Conservation (phyloP, 2,888 invertebrate genomes). For the Amiota mariae region DNA sequence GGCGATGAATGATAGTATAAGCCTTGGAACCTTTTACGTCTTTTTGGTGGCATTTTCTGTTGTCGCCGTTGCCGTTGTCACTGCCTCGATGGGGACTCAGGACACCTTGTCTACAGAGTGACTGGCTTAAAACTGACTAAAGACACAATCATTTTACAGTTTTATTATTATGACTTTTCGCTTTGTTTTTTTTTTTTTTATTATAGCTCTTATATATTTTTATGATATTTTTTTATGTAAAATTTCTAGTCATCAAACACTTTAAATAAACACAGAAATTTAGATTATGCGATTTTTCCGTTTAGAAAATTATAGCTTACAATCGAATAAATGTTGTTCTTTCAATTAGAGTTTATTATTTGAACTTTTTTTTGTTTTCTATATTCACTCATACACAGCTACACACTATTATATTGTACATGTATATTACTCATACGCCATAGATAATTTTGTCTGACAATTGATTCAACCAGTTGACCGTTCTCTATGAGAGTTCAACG, state of each 20-base stretch:
- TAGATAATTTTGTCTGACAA: background rate
- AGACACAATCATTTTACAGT: background rate
- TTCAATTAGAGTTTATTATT: background rate
- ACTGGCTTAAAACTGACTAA: slow-evolving; percentile 5
- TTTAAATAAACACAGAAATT: too few species aligned
- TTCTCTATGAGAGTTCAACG: slow-evolving; percentile 53
- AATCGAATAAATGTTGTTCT: background rate
- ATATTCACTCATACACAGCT: background rate
- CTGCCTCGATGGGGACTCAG: background rate
- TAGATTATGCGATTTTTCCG: background rate
- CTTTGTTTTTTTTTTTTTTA: background rate
- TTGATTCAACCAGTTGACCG: slow-evolving; percentile 40
- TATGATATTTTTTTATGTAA: too few species aligned
- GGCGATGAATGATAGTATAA: slow-evolving; percentile 74
- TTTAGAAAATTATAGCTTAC: background rate
- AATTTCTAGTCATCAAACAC: too few species aligned
- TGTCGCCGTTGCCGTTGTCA: background rate
- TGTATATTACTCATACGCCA: slow-evolving; percentile 12
- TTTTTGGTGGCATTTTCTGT: slow-evolving; percentile 71
- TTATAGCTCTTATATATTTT: background rate
- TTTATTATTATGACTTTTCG: background rate
- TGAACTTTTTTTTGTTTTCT: too few species aligned
- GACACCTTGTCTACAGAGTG: background rate
- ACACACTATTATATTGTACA: background rate
- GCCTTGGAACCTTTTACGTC: slow-evolving; percentile 71